Conservation (phyloP, 2,888 invertebrate species). For the Stramonita haemastoma region DNA sequence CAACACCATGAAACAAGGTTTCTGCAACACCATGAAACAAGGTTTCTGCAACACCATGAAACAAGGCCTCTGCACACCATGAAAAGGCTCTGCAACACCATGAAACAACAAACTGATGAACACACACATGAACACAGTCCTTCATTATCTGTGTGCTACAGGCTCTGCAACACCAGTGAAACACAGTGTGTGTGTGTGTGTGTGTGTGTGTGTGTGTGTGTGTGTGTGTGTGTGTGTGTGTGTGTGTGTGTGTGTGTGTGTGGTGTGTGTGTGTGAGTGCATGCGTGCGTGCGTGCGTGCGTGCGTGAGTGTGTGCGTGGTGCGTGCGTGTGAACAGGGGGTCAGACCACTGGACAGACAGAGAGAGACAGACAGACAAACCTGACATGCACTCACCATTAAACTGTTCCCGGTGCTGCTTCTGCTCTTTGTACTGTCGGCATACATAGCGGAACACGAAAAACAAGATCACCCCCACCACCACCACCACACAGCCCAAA, state of each 20-base stretch:
- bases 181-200: not conserved
- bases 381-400: not conserved
- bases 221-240: constrained; percentile 13
- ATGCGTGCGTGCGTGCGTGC: constrained; percentile 11
- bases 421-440: not conserved
- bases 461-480: not conserved
- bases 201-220: not conserved
- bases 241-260: not conserved
- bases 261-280: not conserved
- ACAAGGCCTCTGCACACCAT: too few relatives aligned
- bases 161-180: too few relatives aligned
- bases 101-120: too few relatives aligned
- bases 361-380: not conserved
- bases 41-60: too few relatives aligned
- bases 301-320: not conserved
- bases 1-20: too few relatives aligned
- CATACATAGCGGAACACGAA: not conserved
- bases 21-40: too few relatives aligned
- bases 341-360: not conserved
- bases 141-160: too few relatives aligned
- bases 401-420: not conserved
- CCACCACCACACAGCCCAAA: constrained; percentile 3
- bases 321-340: not conserved
- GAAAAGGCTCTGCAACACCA: too few relatives aligned
- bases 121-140: too few relatives aligned